These are phyloP conservation scores for Catotricha subobsoleta DNA, from an alignment of 2,888 invertebrate genomes.

Conservation along the genomic window DNA sequence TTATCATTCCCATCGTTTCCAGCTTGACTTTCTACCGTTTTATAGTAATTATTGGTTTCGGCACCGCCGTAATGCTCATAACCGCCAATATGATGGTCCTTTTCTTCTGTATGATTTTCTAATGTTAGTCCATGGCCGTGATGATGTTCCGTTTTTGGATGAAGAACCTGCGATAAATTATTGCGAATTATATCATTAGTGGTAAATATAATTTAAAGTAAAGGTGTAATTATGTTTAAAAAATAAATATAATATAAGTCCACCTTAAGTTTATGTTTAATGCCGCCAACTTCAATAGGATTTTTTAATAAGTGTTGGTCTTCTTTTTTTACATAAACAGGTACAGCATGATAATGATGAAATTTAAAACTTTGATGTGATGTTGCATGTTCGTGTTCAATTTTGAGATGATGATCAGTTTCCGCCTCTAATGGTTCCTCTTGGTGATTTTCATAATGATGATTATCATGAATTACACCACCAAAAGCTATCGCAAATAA, in stretches of 20 bases:
- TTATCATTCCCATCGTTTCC: slow-evolving; percentile 18
- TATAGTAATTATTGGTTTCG: slow-evolving; percentile 5
- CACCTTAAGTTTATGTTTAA: slow-evolving; percentile 38
- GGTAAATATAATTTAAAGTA: not conserved
- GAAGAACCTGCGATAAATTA: slow-evolving; percentile 25
- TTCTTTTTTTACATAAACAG: slow-evolving; percentile 49
- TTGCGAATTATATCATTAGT: not conserved
- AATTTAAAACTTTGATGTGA: slow-evolving; percentile 52
- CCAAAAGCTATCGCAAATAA: slow-evolving; percentile 4
- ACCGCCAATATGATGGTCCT: slow-evolving; percentile 2
- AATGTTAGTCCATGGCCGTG: slow-evolving; percentile 40
- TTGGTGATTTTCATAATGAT: slow-evolving; percentile 16
- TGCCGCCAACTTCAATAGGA: slow-evolving; percentile 43
- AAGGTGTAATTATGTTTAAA: not conserved
- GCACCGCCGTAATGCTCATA: slow-evolving; percentile 1
- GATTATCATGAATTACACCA: slow-evolving; percentile 7
- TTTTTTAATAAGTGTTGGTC: slow-evolving; percentile 44
- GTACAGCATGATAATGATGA: slow-evolving; percentile 51
- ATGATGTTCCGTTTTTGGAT: slow-evolving; percentile 40
- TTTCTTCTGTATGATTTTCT: slow-evolving; percentile 33
- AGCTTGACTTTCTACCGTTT: slow-evolving; percentile 9
- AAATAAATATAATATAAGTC: not conserved
- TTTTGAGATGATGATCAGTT: slow-evolving; percentile 36
- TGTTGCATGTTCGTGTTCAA: slow-evolving; percentile 46
- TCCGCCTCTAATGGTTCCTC: slow-evolving; percentile 29